phyloP scores from a whole-genome alignment of 2,113 vertebrate species.

The Perognathus longimembris region DNA sequence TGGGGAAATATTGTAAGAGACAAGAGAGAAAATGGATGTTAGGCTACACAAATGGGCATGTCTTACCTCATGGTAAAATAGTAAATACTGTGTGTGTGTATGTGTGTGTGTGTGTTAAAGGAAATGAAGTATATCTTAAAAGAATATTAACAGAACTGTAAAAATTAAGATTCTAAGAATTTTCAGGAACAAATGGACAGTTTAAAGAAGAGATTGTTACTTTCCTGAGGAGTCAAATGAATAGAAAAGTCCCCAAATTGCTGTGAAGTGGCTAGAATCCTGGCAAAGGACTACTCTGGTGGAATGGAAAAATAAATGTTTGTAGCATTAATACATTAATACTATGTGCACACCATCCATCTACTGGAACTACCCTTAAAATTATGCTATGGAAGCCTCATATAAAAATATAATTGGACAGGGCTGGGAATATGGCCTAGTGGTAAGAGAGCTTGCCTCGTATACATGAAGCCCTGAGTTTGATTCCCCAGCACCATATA shows the following conservation, averaged over 20 bases:
- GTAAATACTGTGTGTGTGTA: background rate
- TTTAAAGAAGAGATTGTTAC: background rate
- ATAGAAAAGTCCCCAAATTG: background rate
- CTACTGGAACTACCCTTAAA: background rate
- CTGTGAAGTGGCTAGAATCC: background rate
- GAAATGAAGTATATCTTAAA: background rate
- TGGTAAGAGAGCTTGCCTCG: too few species aligned
- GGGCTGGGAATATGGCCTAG: too few species aligned
- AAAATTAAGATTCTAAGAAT: background rate
- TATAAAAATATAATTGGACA: background rate
- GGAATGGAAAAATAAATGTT: background rate
- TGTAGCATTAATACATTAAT: background rate
- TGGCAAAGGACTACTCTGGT: background rate
- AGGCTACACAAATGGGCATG: background rate
- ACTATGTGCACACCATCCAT: background rate
- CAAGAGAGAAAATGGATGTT: background rate
- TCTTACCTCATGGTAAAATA: slow-evolving; percentile 6
- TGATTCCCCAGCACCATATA: too few species aligned
- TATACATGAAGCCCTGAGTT: too few species aligned
- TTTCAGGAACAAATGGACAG: background rate
- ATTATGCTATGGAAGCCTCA: background rate
- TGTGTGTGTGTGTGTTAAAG: too few species aligned
- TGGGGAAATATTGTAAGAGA: background rate
- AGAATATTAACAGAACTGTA: background rate
- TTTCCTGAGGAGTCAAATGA: background rate